A percentile compares a stretch with the other conserved stretches of the same genome.
Conservation (phyloP, 2,797 vertebrate genomes). For the Falco columbarius region DNA sequence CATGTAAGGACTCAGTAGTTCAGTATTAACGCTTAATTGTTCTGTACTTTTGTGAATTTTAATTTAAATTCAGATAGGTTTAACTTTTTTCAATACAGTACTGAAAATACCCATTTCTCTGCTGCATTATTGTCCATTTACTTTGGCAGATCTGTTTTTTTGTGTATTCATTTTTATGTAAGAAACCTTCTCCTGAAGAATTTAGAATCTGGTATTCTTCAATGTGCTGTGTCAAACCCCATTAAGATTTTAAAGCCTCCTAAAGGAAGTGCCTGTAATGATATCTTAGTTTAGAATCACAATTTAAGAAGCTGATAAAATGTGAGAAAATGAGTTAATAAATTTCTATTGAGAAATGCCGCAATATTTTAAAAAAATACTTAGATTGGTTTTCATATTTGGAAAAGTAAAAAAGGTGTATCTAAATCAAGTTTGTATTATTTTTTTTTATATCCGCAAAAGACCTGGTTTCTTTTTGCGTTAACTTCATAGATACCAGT, state of each 20-base stretch:
- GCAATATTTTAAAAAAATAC: neutral
- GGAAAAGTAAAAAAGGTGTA: neutral
- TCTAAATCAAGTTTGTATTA: neutral
- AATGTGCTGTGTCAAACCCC: slow-evolving; percentile 40
- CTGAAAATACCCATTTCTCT: neutral
- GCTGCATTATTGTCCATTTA: neutral
- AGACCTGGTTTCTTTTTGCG: neutral
- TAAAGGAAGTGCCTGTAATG: slow-evolving; percentile 16
- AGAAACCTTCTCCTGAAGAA: neutral
- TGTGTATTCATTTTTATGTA: neutral
- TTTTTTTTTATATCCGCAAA: neutral
- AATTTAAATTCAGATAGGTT: neutral
- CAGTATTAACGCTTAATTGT: neutral
- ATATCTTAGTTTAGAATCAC: neutral
- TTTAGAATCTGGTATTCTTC: slow-evolving; percentile 4
- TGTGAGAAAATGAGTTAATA: neutral
- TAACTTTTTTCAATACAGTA: neutral
- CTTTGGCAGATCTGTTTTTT: slow-evolving; percentile 4
- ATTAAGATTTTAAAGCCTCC: slow-evolving; percentile 32
- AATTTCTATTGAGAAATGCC: neutral
- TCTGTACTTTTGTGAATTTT: neutral
- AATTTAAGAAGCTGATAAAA: neutral
- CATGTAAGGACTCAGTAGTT: neutral
- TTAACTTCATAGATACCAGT: neutral
- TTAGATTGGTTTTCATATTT: neutral